Evolutionary conservation across 2,888 invertebrate genomes (phyloP).

Genomic region (Chesias legatella): DNA sequence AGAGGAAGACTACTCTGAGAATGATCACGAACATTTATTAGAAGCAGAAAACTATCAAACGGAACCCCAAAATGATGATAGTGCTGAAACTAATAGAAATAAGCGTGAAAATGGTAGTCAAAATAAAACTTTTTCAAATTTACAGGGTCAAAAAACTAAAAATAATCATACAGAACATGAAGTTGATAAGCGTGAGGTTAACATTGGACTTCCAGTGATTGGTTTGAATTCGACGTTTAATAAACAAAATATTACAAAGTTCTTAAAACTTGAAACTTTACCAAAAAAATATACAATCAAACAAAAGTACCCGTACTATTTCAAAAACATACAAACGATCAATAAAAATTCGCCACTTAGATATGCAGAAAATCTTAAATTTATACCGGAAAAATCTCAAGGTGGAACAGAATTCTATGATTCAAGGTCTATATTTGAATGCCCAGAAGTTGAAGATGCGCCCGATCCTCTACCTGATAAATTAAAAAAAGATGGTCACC

Average conservation of each 20-base stretch:
- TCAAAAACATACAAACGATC: slow-evolving; percentile 51
- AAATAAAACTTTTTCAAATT: slow-evolving; percentile 7
- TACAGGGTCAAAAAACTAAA: slow-evolving; percentile 1
- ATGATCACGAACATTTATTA: slow-evolving; percentile 45
- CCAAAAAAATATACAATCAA: slow-evolving; percentile 31
- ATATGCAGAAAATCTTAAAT: slow-evolving; percentile 83
- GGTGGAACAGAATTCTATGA: slow-evolving; percentile 87
- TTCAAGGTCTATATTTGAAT: slow-evolving; percentile 75
- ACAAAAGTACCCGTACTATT: slow-evolving; percentile 85
- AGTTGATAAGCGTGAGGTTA: slow-evolving; percentile 47
- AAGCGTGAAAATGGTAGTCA: slow-evolving; percentile 37
- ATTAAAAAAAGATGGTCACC: slow-evolving; percentile 53
- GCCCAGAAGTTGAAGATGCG: slow-evolving; percentile 77
- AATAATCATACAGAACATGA: slow-evolving; percentile 34
- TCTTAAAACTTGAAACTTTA: slow-evolving; percentile 37
- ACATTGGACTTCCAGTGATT: slow-evolving; percentile 54
- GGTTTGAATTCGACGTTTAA: slow-evolving; percentile 53
- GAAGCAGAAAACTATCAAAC: slow-evolving; percentile 40
- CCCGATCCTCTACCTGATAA: slow-evolving; percentile 79
- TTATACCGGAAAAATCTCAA: slow-evolving; percentile 82
- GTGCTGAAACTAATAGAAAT: slow-evolving; percentile 32
- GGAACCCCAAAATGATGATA: slow-evolving; percentile 24
- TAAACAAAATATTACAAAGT: slow-evolving; percentile 43
- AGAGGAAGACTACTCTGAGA: slow-evolving; percentile 56
- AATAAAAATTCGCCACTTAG: slow-evolving; percentile 82